A percentile compares a stretch with the other conserved stretches of the same genome.
phyloP scores from a whole-genome alignment of 35 echinoderm and acorn worm genomes.

The Eucidaris tribuloides region DNA sequence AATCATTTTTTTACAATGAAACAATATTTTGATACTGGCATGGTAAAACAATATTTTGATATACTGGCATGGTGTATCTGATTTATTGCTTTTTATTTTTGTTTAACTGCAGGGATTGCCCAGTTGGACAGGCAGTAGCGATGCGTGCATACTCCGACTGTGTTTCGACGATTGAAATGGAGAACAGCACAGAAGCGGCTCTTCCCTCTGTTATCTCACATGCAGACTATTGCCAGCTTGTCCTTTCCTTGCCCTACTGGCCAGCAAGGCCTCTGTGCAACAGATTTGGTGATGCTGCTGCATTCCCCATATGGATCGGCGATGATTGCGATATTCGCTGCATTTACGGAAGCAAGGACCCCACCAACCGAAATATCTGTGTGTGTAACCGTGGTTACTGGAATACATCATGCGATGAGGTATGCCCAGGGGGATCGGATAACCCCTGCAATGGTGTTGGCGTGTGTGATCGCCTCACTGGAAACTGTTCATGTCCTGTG shows the following conservation, averaged over 20 bases:
- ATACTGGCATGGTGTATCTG: too few species aligned
- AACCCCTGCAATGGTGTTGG: constrained; percentile 71
- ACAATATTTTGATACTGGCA: too few species aligned
- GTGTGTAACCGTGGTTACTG: constrained; percentile 77
- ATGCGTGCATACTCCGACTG: constrained; percentile 56
- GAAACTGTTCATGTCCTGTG: constrained; percentile 50
- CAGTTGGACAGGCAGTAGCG: constrained; percentile 44
- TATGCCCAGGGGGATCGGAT: constrained; percentile 62
- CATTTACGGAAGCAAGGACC: constrained; percentile 54
- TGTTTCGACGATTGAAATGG: constrained; percentile 7
- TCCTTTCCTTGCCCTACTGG: constrained; percentile 43
- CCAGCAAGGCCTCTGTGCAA: constrained; percentile 87
- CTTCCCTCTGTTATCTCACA: constrained; percentile 53
- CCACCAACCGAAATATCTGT: constrained; percentile 49
- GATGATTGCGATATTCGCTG: constrained; percentile 70
- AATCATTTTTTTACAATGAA: too few species aligned
- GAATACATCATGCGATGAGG: constrained; percentile 44
- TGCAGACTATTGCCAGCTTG: constrained; percentile 62
- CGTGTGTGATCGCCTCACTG: constrained; percentile 40
- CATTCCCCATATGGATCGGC: constrained; percentile 94
- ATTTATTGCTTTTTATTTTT: neutral
- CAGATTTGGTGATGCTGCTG: constrained; percentile 52
- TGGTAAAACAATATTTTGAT: too few species aligned
- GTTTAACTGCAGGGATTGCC: constrained; percentile 54
- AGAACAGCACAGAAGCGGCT: constrained; percentile 55